These are phyloP conservation scores for Lucilia cuprina DNA, from an alignment of 1,140 invertebrate genomes.

Conservation along the genomic window DNA sequence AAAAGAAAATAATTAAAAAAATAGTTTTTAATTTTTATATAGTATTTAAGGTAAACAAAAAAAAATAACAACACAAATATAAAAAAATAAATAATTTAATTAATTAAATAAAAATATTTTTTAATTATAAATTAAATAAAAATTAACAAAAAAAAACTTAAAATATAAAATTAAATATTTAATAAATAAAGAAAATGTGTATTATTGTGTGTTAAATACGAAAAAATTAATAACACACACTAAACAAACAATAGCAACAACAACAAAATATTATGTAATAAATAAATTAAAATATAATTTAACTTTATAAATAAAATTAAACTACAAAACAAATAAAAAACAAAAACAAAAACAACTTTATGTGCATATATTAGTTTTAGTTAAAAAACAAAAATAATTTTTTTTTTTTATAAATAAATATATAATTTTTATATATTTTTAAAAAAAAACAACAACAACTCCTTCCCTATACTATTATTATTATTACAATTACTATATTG, in stretches of 20 bases:
- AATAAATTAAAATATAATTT: not conserved
- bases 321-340: not conserved
- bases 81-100: not conserved
- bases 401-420: not conserved
- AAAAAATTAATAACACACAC: conserved; percentile 15
- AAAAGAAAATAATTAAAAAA: not conserved
- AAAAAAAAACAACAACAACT: not conserved
- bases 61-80: not conserved
- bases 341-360: not conserved
- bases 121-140: conserved; percentile 15
- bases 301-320: not conserved
- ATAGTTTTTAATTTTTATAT: conserved; percentile 11
- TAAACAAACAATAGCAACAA: not conserved
- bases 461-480: no score
- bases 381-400: not conserved
- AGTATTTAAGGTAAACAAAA: not conserved
- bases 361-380: conserved; percentile 32
- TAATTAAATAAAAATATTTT: conserved; percentile 5
- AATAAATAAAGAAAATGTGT: not conserved
- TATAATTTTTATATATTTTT: not conserved
- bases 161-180: not conserved
- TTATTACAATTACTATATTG: no score
- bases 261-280: not conserved
- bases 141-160: conserved; percentile 1
- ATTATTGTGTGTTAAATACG: conserved; percentile 25